Conservation (phyloP, 1,140 invertebrate genomes). For the Drosophila nasuta region DNA sequence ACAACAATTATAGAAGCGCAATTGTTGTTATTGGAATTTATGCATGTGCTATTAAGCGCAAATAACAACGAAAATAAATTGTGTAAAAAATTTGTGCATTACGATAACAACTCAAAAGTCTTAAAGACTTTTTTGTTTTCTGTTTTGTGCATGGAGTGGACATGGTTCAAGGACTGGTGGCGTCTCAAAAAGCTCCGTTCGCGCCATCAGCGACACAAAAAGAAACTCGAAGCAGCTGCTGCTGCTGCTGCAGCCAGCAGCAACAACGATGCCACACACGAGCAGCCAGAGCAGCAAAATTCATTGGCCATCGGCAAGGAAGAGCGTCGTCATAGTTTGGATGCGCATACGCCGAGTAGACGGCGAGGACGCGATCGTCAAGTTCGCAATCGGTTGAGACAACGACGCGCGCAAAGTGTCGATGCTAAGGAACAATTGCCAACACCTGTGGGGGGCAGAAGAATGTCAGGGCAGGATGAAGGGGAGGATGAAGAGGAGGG, state of each 20-base stretch:
- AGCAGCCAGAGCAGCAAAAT: neutral
- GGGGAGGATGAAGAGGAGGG: conserved; percentile 30
- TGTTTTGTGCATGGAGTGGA: conserved; percentile 88
- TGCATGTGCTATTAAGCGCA: conserved; percentile 25
- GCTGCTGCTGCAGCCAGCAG: conserved; percentile 20
- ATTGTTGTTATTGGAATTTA: conserved; percentile 26
- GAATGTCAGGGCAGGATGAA: neutral
- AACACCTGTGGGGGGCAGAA: conserved; percentile 28
- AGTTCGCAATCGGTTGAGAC: conserved; percentile 17
- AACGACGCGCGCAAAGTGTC: conserved; percentile 29
- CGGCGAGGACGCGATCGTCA: conserved; percentile 28
- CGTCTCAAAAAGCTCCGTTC: conserved; percentile 88
- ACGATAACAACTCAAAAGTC: neutral
- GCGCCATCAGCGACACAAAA: conserved; percentile 84
- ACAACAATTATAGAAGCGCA: conserved; percentile 1
- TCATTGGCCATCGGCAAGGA: neutral
- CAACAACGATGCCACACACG: neutral
- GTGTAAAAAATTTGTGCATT: conserved; percentile 1
- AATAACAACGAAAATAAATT: conserved; percentile 16
- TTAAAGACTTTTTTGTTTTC: no score
- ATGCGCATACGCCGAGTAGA: conserved; percentile 25
- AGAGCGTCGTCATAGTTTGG: conserved; percentile 24
- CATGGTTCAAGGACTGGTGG: conserved; percentile 92
- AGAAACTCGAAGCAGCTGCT: conserved; percentile 85
- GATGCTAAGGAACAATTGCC: neutral